Conservation (phyloP, 2,797 vertebrate species). For the Argyrosomus regius region DNA sequence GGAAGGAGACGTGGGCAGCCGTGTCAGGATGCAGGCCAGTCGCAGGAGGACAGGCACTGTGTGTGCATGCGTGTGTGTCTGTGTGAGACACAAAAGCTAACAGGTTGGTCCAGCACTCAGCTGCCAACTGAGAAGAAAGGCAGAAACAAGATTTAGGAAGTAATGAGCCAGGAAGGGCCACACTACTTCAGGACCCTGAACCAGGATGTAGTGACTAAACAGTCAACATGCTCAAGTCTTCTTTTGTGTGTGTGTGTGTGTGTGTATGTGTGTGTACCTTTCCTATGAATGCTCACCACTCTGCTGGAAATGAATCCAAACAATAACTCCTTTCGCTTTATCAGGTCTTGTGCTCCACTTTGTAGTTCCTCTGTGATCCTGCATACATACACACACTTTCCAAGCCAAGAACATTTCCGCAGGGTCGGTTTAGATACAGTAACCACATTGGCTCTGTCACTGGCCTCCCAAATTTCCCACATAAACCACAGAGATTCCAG, state of each 20-base stretch:
- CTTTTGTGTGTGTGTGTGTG: constrained; percentile 23
- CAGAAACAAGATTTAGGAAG: constrained; percentile 70
- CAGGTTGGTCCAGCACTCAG: constrained; percentile 72
- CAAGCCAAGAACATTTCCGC: constrained; percentile 66
- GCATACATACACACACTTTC: constrained; percentile 25
- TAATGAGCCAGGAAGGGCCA: constrained; percentile 68
- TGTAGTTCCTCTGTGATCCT: constrained; percentile 29
- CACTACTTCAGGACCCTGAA: constrained; percentile 36
- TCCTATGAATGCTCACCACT: constrained; percentile 18
- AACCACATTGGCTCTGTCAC: constrained; percentile 60
- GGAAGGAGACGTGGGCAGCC: constrained; percentile 63
- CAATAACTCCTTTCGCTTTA: constrained; percentile 38
- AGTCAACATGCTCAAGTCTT: constrained; percentile 25
- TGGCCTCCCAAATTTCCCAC: constrained; percentile 70
- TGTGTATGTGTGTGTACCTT: constrained; percentile 2
- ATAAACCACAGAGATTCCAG: constrained; percentile 75
- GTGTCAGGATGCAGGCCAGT: constrained; percentile 69
- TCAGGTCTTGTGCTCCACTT: constrained; percentile 32
- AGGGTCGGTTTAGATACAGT: constrained; percentile 59
- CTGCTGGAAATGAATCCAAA: constrained; percentile 35
- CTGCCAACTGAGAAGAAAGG: constrained; percentile 67
- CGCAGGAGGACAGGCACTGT: constrained; percentile 34
- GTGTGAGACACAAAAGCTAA: constrained; percentile 62
- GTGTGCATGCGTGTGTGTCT: constrained; percentile 26
- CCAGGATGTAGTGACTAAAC: constrained; percentile 37